Evolutionary conservation across 2,797 vertebrate species (phyloP), one percentile per base, ranked within the genome.

Genomic region (Lates japonicus): DNA sequence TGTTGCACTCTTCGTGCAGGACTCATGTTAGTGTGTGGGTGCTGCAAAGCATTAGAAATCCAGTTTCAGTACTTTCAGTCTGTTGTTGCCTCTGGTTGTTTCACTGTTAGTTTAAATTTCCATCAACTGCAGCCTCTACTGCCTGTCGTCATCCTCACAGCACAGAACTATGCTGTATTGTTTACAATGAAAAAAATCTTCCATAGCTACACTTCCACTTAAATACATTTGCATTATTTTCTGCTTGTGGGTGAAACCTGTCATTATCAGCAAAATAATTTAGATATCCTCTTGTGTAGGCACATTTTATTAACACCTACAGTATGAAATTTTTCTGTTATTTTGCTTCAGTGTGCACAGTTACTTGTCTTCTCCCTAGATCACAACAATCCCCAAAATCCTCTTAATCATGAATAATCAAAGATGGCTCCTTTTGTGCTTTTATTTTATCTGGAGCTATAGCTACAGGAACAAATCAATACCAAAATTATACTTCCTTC

Each of bases 41-140:
- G 85, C 74, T 82, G 74, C 80, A 72, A 72, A 48, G 71, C 72
- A 76, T 81, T 75, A 60, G 74, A 66, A 84, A 80, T 85, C 74
- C 64, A 81, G 78, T 90, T 87, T 88, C 84, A 83, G 68, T 80
- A 85, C 80, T 82, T 87, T 86, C 65, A 61, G 82, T 88, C 81
- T 87, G 74, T 70, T 80, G 66, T 52, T 78, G 62, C 55, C 33
- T 88, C 71, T 76, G 22, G 55, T 81, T 78, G 62, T 83, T 78
- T 82, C 68, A n/a, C 72, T 78, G 58, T 65, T 57, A 59, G 37
- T 72, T 83, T 2, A 49, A 70, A 51, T 20, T 20, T 68, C n/a
- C 31, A 13, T 29, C 9, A 16, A 22, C 61, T 9, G 1, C 42
- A 4, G 0, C 7, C 10, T 49, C 31, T 12, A 5, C 5, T 16